phyloP scores from a whole-genome alignment of 1,140 invertebrate species.

The Venustaconcha ellipsiformis region DNA sequence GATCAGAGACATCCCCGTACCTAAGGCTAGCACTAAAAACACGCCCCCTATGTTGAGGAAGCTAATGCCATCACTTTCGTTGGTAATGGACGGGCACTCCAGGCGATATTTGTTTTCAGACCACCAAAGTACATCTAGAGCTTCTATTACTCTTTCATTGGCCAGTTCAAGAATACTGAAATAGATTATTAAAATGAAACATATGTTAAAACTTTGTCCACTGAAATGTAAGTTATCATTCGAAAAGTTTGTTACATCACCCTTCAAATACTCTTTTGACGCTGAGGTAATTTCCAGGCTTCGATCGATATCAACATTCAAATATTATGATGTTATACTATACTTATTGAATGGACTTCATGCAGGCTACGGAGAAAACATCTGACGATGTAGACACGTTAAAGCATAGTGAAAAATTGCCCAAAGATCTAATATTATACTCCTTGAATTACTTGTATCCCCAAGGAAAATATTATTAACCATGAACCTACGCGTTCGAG shows the following conservation, averaged over 20 bases:
- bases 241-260: too few species aligned
- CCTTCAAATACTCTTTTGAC: too few species aligned
- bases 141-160: slow-evolving; percentile 92
- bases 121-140: slow-evolving; percentile 97
- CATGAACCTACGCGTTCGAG: slow-evolving; percentile 71
- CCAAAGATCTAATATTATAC: neutral
- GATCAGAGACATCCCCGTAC: slow-evolving; percentile 76
- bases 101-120: slow-evolving; percentile 83
- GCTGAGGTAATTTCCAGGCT: too few species aligned
- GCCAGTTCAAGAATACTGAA: slow-evolving; percentile 89
- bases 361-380: neutral
- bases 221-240: neutral
- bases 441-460: neutral
- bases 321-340: neutral
- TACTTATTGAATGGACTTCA: neutral
- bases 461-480: neutral
- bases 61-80: slow-evolving; percentile 95
- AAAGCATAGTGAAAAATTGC: neutral
- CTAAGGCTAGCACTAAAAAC: slow-evolving; percentile 78
- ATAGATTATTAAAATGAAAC: slow-evolving; percentile 5
- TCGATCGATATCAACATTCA: neutral
- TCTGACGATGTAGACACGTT: neutral
- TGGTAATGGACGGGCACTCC: slow-evolving; percentile 87
- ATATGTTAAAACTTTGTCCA: neutral
- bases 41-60: slow-evolving; percentile 97